Percentiles rank a stretch among this genome's conserved stretches.
Conservation (phyloP, 2,888 invertebrate genomes). For the Nomada fabriciana region DNA sequence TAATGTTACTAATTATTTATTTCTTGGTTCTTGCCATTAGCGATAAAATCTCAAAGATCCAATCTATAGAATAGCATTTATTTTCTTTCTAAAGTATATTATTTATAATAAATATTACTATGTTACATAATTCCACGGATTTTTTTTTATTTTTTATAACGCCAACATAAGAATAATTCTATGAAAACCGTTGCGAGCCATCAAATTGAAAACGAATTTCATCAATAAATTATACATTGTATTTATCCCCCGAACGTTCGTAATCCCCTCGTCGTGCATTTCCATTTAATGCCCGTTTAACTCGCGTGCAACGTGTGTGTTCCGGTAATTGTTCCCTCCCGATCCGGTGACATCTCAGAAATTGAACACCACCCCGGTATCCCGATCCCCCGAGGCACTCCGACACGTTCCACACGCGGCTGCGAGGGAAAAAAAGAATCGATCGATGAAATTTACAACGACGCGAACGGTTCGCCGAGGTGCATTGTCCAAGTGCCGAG, state of each 20-base stretch:
- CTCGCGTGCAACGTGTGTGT: constrained; percentile 40
- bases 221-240: constrained; percentile 26
- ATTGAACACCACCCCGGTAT: constrained; percentile 17
- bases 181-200: not conserved
- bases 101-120: constrained; percentile 33
- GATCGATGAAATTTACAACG: constrained; percentile 8
- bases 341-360: constrained; percentile 32
- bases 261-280: constrained; percentile 29
- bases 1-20: constrained; percentile 6
- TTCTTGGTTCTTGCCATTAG: constrained; percentile 5
- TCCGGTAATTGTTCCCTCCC: constrained; percentile 33
- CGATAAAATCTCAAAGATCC: constrained; percentile 13
- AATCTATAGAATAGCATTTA: not conserved
- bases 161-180: not conserved
- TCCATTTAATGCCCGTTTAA: constrained; percentile 31
- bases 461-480: not conserved
- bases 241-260: constrained; percentile 12
- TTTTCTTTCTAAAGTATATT: constrained; percentile 34
- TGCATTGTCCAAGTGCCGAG: too few species aligned
- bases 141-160: not conserved
- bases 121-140: constrained; percentile 4
- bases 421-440: not conserved
- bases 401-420: constrained; percentile 4
- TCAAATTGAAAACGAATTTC: constrained; percentile 5
- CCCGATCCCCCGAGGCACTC: not conserved